phyloP scores from a whole-genome alignment of 2,797 vertebrate species.

The Myripristis murdjan region DNA sequence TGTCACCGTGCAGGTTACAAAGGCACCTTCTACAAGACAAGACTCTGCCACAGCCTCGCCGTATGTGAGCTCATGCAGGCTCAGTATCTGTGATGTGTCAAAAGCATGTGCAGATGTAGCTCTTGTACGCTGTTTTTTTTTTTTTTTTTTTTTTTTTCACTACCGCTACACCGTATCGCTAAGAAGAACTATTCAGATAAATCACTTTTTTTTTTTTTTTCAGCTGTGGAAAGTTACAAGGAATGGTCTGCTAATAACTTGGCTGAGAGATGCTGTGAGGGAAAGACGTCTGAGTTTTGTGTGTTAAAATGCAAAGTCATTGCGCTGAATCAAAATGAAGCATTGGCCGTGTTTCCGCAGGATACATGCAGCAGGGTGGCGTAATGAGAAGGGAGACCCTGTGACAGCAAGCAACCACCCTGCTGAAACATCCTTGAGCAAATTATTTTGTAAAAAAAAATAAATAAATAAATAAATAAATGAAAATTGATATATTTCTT shows the following conservation, averaged over 20 bases:
- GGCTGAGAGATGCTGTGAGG: not conserved
- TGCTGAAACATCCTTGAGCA: too few relatives aligned
- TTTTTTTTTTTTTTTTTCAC: too few relatives aligned
- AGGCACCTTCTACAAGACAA: conserved; percentile 53
- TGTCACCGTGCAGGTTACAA: conserved; percentile 51
- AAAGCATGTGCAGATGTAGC: conserved; percentile 21
- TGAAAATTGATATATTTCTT: too few relatives aligned
- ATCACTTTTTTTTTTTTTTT: not conserved
- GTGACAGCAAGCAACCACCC: too few relatives aligned
- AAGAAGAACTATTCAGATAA: not conserved
- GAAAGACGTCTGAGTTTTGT: not conserved
- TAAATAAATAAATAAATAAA: conserved; percentile 6
- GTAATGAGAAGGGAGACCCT: too few relatives aligned
- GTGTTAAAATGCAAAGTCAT: too few relatives aligned
- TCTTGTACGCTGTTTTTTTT: not conserved
- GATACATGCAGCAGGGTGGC: not conserved
- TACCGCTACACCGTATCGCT: not conserved
- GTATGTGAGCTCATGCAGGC: conserved; percentile 47
- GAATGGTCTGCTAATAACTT: not conserved
- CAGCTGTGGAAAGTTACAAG: not conserved
- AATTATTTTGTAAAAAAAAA: too few relatives aligned
- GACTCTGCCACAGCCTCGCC: conserved; percentile 36
- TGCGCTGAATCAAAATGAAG: too few relatives aligned
- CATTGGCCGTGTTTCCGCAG: too few relatives aligned
- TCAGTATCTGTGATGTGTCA: conserved; percentile 17